Evolutionary conservation across 2,797 vertebrate genomes (phyloP), one percentile per base, ranked within the genome.

Genomic region (Pitangus sulphuratus): DNA sequence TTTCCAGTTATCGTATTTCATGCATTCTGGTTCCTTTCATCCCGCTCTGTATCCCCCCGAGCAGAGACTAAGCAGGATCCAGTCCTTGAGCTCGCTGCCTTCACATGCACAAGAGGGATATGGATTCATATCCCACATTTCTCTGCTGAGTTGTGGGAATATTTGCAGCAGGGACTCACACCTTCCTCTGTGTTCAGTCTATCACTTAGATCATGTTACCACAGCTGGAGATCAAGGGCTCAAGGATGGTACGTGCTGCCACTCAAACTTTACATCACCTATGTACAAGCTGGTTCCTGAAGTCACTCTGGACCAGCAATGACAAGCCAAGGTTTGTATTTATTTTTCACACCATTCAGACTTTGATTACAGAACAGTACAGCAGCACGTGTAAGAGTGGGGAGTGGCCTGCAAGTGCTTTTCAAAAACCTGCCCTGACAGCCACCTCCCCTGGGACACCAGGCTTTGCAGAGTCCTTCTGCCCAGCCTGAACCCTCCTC

Each of bases 1-100:
- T 95, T 95, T 94, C 95, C 95, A 95, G 93, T 95, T 94, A 94
- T 95, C 77, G 0, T 93, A 68, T 95, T 97, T 96, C 95, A 91
- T n/a, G 75, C 84, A 64, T 83, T 75, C 95, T 93, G 91, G 80
- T 81, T 96, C 45, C 88, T 95, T 91, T 93, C 91, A 95, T 87
- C 66, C 80, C 74, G 80, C 53, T 57, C 87, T 15, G 12, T 31
- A 79, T 84, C 40, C 75, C 85, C 77, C 26, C 1, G 0, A 90
- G 93, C 91, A 71, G 81, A 89, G 31, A 70, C 65, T 75, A 78
- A 86, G 89, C 8, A 5, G 70, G 51, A 91, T 81, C 50, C 69
- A 65, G 56, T 44, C 74, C 62, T 12, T 13, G 62, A 76, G 66
- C 33, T 25, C 60, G 48, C 79, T 79, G 94, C 77, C 66, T 92